These are phyloP conservation scores for Aurelia aurita DNA, from an alignment of 30 jellyfish, hydroid and myxozoan genomes.

Conservation along the genomic window DNA sequence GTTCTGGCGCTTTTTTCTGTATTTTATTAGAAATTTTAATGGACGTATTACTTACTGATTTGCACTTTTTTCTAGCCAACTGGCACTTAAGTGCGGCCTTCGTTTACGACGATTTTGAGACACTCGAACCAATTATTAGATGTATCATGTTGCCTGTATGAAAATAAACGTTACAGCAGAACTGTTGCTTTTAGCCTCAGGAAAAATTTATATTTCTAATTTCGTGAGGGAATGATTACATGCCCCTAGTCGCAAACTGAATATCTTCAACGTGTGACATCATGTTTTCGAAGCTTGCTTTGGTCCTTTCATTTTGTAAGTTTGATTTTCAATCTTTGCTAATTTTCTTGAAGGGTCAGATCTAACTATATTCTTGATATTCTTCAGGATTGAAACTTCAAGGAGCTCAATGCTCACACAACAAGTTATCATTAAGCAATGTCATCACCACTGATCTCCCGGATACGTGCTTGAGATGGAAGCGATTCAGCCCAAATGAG, in stretches of 20 bases:
- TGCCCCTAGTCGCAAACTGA: too few species aligned
- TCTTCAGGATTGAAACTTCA: conserved; percentile 92
- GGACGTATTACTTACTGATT: too few species aligned
- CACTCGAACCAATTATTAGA: too few species aligned
- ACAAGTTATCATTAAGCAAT: conserved; percentile 77
- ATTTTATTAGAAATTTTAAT: too few species aligned
- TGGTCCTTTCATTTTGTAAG: neutral
- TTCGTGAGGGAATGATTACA: too few species aligned
- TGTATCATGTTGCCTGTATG: too few species aligned
- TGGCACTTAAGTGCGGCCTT: too few species aligned
- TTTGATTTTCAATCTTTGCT: neutral
- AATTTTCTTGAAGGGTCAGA: neutral
- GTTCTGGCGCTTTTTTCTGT: too few species aligned
- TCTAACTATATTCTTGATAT: neutral
- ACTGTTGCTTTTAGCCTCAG: too few species aligned
- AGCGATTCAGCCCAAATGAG: conserved; percentile 57
- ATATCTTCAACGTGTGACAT: neutral
- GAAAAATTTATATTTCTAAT: too few species aligned
- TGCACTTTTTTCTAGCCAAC: too few species aligned
- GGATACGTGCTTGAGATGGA: conserved; percentile 89
- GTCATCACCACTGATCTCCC: conserved; percentile 95
- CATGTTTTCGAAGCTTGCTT: neutral
- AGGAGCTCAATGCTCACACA: conserved; percentile 87
- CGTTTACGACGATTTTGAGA: too few species aligned
- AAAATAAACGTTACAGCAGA: neutral